A percentile compares a stretch with the other conserved stretches of the same genome.
Conservation (phyloP, 2,113 vertebrate species). For the Proterorhinus semilunaris region DNA sequence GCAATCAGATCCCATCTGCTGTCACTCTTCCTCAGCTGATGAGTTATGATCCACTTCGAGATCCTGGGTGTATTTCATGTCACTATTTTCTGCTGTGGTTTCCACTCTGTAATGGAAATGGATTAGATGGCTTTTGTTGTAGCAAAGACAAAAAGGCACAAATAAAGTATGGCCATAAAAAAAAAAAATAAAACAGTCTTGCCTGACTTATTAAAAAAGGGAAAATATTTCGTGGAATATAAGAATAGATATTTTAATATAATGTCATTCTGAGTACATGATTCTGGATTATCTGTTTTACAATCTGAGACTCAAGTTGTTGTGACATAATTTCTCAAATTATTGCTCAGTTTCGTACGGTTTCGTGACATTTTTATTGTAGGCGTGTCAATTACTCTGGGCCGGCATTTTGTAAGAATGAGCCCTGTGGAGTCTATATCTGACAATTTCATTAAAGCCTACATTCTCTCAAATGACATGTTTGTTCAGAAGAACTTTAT, state of each 20-base stretch:
- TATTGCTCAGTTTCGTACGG: not conserved
- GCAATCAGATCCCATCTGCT: conserved; percentile 8
- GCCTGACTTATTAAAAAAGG: too few relatives aligned
- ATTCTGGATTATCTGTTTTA: not conserved
- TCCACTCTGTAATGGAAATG: not conserved
- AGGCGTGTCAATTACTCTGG: not conserved
- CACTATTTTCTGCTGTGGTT: conserved; percentile 1
- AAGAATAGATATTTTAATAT: not conserved
- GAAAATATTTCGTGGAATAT: too few relatives aligned
- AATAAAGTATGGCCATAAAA: not conserved
- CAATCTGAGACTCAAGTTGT: not conserved
- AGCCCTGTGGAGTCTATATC: not conserved
- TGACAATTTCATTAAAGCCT: not conserved
- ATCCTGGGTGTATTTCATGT: not conserved
- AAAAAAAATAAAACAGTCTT: not conserved
- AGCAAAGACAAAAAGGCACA: not conserved
- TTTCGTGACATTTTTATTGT: not conserved
- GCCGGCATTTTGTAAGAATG: not conserved
- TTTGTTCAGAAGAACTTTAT: not conserved
- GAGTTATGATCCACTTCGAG: conserved; percentile 6
- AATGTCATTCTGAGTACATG: not conserved
- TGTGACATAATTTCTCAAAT: not conserved
- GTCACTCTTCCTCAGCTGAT: not conserved
- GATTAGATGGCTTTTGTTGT: not conserved
- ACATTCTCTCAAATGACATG: not conserved